Evolutionary conservation across 2,888 invertebrate genomes (phyloP), one percentile per base, ranked within the genome.

Genomic region (Archips xylosteana): DNA sequence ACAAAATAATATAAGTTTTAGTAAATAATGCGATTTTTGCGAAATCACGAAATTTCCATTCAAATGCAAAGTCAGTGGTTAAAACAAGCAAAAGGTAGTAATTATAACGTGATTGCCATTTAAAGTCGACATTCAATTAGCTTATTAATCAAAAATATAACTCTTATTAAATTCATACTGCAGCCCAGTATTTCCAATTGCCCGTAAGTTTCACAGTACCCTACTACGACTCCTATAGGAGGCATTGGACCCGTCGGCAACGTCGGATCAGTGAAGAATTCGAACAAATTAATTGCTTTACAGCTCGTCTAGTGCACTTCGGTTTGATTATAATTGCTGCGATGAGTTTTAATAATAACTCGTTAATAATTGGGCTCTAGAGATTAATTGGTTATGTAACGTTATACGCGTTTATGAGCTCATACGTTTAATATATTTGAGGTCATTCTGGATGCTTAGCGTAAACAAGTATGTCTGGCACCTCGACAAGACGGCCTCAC

Each of bases 221-320:
- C 36, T n/a, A 36, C n/a, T n/a, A 47, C 5, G 59, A 34, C 67
- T 60, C 67, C 49, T 23, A 23, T 23, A 23, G 23, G 23, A 23
- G 23, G 23, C 8, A 6, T n/a, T 3, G 47, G 62, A 42, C 47
- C 10, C 57, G 15, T 1, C 10, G 8, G 60, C 12, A 49, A 39
- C n/a, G 6, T 23, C 71, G 82, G 85, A 87, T 87, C 86, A 87
- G 85, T 83, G 81, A 83, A 85, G 86, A 86, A 87, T 88, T 82
- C 83, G 81, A 83, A 82, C 82, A 84, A 85, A 87, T 87, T 85
- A 86, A 87, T 83, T 82, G 84, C 80, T 76, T 79, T 59, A 34
- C 34, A 71, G 39, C 67, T 39, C 72, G 49, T 79, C 78, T 78
- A 80, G 81, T 83, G 81, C 82, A 75, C 75, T 23, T 67, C 64